Conservation (phyloP, 2,113 vertebrate species). For the Acanthisitta chloris region DNA sequence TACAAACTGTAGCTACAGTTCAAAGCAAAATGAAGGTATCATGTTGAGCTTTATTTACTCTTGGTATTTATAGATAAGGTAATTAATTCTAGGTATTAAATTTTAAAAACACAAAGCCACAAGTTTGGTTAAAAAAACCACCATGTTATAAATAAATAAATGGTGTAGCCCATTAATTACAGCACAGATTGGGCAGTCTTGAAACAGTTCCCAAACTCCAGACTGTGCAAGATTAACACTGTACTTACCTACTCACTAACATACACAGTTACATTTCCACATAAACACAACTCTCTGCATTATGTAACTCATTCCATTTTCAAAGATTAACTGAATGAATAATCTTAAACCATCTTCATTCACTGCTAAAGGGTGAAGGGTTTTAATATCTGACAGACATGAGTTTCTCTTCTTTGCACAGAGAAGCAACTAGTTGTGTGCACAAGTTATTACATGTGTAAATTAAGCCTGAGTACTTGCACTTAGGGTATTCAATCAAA, state of each 20-base stretch:
- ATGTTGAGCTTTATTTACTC: not conserved
- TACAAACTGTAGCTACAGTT: not conserved
- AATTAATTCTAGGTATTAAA: not conserved
- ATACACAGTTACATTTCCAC: slow-evolving; percentile 6
- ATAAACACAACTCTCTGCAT: not conserved
- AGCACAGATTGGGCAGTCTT: not conserved
- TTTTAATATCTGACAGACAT: not conserved
- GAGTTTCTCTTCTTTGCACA: not conserved
- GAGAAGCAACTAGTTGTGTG: not conserved
- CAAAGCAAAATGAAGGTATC: not conserved
- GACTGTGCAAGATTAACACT: not conserved
- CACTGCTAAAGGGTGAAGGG: not conserved
- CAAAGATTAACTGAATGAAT: not conserved
- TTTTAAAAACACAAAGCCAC: slow-evolving; percentile 10
- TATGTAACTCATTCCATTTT: not conserved
- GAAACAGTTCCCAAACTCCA: not conserved
- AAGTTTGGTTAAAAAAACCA: not conserved
- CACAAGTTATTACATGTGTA: not conserved
- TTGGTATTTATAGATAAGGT: not conserved
- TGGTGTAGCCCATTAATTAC: not conserved
- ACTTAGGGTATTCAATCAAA: not conserved
- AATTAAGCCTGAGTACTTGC: not conserved
- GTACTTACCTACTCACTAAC: slow-evolving; percentile 11
- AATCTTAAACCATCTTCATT: not conserved
- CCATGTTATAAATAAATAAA: slow-evolving; percentile 13